Conservation (phyloP, 2,113 vertebrate species). For the Eclectus roratus region DNA sequence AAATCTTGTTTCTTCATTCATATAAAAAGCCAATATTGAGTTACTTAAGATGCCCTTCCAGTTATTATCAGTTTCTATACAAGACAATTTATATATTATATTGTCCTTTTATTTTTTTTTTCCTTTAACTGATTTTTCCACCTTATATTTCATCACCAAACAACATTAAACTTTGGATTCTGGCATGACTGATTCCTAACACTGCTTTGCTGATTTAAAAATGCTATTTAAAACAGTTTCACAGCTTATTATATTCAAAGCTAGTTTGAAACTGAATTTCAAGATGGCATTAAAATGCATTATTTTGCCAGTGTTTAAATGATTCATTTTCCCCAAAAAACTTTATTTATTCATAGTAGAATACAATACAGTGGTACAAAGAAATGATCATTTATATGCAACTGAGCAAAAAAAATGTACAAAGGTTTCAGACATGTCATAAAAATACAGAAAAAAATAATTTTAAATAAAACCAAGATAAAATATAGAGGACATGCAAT, state of each 20-base stretch:
- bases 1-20: background rate
- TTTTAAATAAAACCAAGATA: conserved; percentile 45
- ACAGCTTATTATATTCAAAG: conserved; percentile 6
- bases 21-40: background rate
- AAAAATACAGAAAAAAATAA: conserved; percentile 66
- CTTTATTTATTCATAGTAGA: conserved; percentile 64
- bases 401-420: conserved; percentile 63
- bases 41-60: background rate
- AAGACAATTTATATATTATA: background rate
- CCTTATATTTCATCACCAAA: background rate
- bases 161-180: background rate
- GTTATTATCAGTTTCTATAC: background rate
- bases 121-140: background rate
- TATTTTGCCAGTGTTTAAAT: conserved; percentile 37
- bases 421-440: conserved; percentile 55
- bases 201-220: background rate
- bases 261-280: conserved; percentile 12
- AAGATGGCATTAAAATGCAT: conserved; percentile 46
- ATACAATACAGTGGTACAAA: conserved; percentile 68
- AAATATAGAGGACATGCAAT: conserved; percentile 64
- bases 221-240: conserved; percentile 5
- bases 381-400: conserved; percentile 63
- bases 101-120: background rate
- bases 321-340: conserved; percentile 44
- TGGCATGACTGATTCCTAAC: background rate